Percentiles rank a stretch among this genome's conserved stretches.
phyloP scores from a whole-genome alignment of 2,113 vertebrate species.

The Eptesicus fuscus region DNA sequence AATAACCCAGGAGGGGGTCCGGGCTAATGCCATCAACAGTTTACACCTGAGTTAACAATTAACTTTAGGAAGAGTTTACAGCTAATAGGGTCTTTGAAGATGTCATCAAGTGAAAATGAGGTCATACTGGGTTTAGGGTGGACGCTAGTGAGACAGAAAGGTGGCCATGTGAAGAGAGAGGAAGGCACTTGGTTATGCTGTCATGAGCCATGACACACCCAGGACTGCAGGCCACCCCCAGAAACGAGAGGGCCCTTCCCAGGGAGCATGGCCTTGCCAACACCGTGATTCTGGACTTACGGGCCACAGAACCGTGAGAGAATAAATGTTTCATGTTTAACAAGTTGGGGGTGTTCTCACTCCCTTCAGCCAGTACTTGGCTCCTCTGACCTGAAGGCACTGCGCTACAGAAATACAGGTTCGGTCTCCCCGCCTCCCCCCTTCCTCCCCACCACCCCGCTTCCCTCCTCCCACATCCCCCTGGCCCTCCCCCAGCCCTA shows the following conservation, averaged over 20 bases:
- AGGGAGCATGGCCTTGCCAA: background rate
- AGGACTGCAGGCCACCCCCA: background rate
- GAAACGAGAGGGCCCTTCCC: background rate
- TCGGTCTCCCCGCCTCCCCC: too few relatives aligned
- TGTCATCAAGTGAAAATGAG: background rate
- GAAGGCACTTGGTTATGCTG: background rate
- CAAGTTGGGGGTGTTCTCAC: background rate
- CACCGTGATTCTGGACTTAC: background rate
- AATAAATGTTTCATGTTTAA: background rate
- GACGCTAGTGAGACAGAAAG: background rate
- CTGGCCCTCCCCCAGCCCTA: background rate
- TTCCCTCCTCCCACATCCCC: background rate
- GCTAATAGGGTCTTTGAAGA: background rate
- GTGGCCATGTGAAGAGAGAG: background rate
- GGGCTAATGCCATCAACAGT: background rate
- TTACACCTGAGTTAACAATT: constrained; percentile 49
- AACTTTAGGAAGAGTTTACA: background rate
- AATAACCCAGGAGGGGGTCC: constrained; percentile 45
- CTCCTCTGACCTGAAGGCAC: background rate
- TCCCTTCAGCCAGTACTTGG: background rate
- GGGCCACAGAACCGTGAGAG: background rate
- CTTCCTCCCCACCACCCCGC: background rate
- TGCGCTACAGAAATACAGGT: rapidly evolving
- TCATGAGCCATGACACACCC: background rate
- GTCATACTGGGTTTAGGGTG: background rate